Evolutionary conservation across 2,888 invertebrate species (phyloP).

Genomic region (Loripinus fragilis): DNA sequence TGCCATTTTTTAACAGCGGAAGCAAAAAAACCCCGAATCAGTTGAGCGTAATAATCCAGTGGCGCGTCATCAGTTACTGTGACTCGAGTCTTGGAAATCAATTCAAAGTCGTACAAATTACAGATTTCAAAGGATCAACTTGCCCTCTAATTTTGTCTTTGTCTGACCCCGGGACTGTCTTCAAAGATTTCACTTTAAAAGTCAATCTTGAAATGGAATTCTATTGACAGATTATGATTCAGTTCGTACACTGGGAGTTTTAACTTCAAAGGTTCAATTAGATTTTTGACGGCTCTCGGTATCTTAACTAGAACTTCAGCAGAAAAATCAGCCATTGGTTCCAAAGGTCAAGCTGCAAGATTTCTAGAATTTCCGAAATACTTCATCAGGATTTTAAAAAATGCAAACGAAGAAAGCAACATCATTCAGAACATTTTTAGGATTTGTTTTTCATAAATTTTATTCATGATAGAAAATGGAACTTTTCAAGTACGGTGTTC

Average conservation of each 20-base stretch:
- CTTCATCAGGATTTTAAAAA: too few relatives aligned
- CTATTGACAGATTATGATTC: background rate
- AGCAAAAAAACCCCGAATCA: too few relatives aligned
- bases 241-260: conserved; percentile 11
- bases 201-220: conserved; percentile 8
- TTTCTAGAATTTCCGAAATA: background rate
- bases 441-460: too few relatives aligned
- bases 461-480: too few relatives aligned
- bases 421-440: too few relatives aligned
- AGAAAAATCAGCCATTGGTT: background rate
- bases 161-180: conserved; percentile 12
- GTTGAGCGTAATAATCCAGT: too few relatives aligned
- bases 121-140: background rate
- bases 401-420: too few relatives aligned
- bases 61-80: too few relatives aligned
- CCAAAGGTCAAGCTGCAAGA: background rate
- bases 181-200: conserved; percentile 19
- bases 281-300: background rate
- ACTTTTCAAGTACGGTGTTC: too few relatives aligned
- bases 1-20: too few relatives aligned
- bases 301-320: background rate
- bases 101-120: background rate
- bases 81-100: background rate
- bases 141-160: background rate
- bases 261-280: background rate